Conservation (phyloP, 2,888 invertebrate species). For the Lepidocyrtoides sp. region DNA sequence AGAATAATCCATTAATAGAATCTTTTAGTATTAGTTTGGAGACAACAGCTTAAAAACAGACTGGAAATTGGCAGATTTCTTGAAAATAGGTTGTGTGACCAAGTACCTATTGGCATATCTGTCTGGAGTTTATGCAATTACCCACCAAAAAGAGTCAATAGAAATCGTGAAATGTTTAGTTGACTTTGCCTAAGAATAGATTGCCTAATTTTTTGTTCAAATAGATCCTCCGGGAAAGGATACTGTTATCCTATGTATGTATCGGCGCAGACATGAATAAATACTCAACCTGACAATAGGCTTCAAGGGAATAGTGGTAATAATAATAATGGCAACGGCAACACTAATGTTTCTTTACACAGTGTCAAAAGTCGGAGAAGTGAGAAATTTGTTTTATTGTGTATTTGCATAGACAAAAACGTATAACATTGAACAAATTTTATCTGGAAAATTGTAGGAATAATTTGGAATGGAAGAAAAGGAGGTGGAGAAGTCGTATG, state of each 20-base stretch:
- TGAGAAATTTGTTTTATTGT: no score
- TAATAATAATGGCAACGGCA: no score
- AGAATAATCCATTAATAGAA: not conserved
- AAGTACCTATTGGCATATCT: not conserved
- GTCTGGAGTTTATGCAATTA: not conserved
- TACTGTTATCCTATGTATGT: no score
- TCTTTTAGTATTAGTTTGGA: not conserved
- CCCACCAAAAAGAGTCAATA: not conserved
- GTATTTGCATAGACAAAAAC: no score
- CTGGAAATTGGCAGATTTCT: slow-evolving; percentile 3
- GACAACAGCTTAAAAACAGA: not conserved
- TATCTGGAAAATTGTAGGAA: not conserved
- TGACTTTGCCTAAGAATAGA: not conserved
- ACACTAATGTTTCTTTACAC: no score
- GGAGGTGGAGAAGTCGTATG: not conserved
- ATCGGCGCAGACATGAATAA: no score
- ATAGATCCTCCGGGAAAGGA: no score
- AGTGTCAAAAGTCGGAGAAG: no score
- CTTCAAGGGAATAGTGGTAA: no score
- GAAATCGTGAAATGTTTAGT: not conserved
- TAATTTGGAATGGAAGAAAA: not conserved
- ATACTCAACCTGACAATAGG: no score
- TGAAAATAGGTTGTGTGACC: not conserved
- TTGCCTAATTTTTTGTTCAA: not conserved
- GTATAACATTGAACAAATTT: no score